Evolutionary conservation across 23 tunicate genomes (phyloP).

Genomic region (Trididemnum miniatum): DNA sequence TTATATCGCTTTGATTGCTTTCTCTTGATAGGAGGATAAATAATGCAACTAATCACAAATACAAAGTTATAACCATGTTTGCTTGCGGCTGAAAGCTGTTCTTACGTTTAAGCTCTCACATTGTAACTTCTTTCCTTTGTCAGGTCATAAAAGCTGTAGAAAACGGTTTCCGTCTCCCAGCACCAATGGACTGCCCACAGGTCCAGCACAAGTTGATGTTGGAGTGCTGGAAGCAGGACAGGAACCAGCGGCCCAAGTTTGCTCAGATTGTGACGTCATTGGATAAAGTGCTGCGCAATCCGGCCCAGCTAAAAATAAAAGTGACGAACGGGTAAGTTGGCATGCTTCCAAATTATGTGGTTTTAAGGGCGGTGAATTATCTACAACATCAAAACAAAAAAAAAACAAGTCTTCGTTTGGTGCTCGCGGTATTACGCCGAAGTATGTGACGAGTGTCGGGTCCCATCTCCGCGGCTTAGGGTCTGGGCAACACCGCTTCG

Average conservation of each 20-base stretch:
- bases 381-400: background rate
- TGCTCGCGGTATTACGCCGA: too few species aligned
- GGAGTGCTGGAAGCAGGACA: constrained; percentile 96
- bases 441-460: too few species aligned
- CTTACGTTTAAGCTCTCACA: too few species aligned
- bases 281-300: constrained; percentile 77
- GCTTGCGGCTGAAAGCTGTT: too few species aligned
- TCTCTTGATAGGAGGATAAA: too few species aligned
- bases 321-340: constrained; percentile 48
- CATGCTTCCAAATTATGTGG: background rate
- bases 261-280: constrained; percentile 67
- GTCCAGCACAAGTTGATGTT: constrained; percentile 87
- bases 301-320: constrained; percentile 59
- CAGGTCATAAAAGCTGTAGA: constrained; percentile 95
- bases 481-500: too few species aligned
- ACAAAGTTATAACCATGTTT: too few species aligned
- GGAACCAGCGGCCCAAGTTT: constrained; percentile 96
- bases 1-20: too few species aligned
- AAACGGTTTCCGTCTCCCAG: constrained; percentile 93
- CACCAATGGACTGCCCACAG: constrained; percentile 96
- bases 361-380: background rate
- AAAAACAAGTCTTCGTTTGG: too few species aligned
- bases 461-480: too few species aligned
- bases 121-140: background rate
- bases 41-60: too few species aligned